phyloP scores from a whole-genome alignment of 2,797 vertebrate species.

The Chloroceryle inda region DNA sequence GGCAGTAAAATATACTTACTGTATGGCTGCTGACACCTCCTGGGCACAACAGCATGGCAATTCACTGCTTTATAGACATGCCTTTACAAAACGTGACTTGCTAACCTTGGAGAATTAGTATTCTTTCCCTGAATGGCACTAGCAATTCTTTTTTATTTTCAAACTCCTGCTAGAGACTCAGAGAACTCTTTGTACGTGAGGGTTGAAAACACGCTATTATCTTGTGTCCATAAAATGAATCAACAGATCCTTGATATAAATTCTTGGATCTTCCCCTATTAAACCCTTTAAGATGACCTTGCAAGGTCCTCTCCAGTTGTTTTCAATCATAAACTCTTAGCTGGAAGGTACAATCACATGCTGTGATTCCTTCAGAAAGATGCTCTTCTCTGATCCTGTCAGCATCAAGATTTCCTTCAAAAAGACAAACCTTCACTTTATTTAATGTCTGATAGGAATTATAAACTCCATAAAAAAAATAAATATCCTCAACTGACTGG shows the following conservation, averaged over 20 bases:
- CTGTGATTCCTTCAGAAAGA: background rate
- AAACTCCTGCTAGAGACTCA: background rate
- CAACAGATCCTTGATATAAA: background rate
- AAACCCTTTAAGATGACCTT: constrained; percentile 6
- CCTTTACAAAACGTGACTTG: background rate
- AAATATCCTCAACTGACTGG: background rate
- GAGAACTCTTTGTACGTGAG: background rate
- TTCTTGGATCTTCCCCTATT: background rate
- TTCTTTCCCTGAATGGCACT: background rate
- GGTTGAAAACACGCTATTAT: background rate
- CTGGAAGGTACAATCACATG: background rate
- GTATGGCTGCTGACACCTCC: background rate
- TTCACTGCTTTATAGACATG: background rate
- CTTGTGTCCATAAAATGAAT: background rate
- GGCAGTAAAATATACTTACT: background rate
- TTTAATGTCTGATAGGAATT: background rate
- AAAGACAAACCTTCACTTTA: background rate
- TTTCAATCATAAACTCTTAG: constrained; percentile 17
- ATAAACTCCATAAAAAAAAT: background rate
- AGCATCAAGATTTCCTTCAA: background rate
- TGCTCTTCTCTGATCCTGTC: background rate
- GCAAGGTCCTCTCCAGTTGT: constrained; percentile 10
- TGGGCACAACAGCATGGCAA: background rate
- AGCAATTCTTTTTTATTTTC: background rate
- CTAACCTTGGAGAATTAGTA: background rate